Conservation (phyloP, 2,113 vertebrate genomes). For the Psittacus erithacus region DNA sequence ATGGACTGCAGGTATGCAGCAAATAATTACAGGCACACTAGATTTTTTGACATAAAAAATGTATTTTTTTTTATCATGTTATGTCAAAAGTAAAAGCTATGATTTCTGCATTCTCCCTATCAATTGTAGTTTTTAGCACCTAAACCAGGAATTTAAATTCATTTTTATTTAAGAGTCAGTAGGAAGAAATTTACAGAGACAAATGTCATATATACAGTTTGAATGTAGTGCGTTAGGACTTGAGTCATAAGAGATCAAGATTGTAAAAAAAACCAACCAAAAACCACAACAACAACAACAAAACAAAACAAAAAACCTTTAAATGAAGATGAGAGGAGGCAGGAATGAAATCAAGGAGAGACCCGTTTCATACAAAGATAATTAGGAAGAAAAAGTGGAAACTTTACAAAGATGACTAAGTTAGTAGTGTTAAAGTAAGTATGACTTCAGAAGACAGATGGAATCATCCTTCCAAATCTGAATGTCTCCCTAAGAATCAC, state of each 20-base stretch:
- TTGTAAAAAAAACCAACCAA: not conserved
- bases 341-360: not conserved
- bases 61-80: not conserved
- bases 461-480: not conserved
- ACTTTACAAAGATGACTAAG: not conserved
- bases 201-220: not conserved
- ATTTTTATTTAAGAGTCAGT: slow-evolving; percentile 15
- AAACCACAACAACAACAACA: rapidly evolving
- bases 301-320: not conserved
- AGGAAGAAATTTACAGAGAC: not conserved
- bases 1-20: not conserved
- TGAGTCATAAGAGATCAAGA: not conserved
- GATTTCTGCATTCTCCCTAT: not conserved
- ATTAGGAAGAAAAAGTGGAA: not conserved
- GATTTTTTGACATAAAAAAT: not conserved
- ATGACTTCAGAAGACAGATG: not conserved
- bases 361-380: not conserved
- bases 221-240: not conserved
- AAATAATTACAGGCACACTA: not conserved
- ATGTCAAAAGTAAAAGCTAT: not conserved
- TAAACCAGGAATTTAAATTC: not conserved
- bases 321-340: not conserved
- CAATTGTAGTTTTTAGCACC: not conserved
- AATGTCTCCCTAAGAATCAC: not conserved
- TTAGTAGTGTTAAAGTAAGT: not conserved